phyloP scores from a whole-genome alignment of 2,797 vertebrate genomes.

The Catostomus latipinnis region DNA sequence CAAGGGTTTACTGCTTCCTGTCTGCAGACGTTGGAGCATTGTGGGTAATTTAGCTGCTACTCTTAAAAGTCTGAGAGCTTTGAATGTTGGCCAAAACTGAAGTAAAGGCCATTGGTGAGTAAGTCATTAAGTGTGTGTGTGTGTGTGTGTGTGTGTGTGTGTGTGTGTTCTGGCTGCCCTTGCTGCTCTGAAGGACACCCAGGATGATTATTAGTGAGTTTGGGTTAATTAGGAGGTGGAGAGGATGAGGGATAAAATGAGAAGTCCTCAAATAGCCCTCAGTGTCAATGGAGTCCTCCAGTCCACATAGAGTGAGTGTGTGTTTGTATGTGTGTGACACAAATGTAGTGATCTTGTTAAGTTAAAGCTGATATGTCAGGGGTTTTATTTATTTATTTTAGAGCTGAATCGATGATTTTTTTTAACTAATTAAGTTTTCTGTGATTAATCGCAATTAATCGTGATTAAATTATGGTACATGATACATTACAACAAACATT shows the following conservation, averaged over 20 bases:
- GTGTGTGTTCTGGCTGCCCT: constrained; percentile 54
- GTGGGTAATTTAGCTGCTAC: constrained; percentile 16
- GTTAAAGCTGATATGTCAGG: not conserved
- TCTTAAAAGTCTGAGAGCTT: constrained; percentile 29
- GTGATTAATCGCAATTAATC: too few relatives aligned
- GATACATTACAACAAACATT: too few relatives aligned
- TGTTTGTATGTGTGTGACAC: too few relatives aligned
- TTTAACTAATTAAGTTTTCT: too few relatives aligned
- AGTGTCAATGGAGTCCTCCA: constrained; percentile 48
- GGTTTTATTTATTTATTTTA: too few relatives aligned
- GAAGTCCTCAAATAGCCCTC: constrained; percentile 54
- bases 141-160: constrained; percentile 20
- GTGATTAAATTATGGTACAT: too few relatives aligned
- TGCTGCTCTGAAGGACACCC: constrained; percentile 59
- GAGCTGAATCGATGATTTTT: too few relatives aligned
- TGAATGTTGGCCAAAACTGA: constrained; percentile 31
- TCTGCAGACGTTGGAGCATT: constrained; percentile 7
- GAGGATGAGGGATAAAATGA: constrained; percentile 60
- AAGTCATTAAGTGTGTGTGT: not conserved
- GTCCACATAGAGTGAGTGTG: constrained; percentile 25
- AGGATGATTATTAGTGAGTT: constrained; percentile 61
- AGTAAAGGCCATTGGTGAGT: constrained; percentile 31
- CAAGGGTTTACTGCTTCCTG: not conserved
- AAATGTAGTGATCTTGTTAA: not conserved
- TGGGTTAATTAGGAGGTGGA: constrained; percentile 61